These are phyloP conservation scores for Lepetodrilus schrolli DNA, from an alignment of 2,888 invertebrate genomes.

Conservation along the genomic window DNA sequence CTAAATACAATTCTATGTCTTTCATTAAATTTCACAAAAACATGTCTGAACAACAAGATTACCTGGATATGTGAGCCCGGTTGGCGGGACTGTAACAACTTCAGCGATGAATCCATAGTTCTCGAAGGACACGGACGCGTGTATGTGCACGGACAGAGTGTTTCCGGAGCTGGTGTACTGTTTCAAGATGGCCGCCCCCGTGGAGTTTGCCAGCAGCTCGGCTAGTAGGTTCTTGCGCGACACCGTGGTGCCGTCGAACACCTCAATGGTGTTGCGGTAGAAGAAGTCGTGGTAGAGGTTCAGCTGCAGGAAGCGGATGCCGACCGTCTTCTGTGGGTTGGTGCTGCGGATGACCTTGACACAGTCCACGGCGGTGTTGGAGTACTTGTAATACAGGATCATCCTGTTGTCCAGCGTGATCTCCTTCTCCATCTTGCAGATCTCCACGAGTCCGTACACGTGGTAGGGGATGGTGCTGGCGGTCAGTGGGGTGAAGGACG, in stretches of 20 bases:
- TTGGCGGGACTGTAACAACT: constrained; percentile 89
- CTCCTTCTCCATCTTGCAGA: constrained; percentile 95
- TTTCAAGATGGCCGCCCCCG: constrained; percentile 44
- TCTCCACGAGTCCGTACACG: constrained; percentile 94
- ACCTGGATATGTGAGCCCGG: constrained; percentile 71
- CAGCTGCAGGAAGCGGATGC: constrained; percentile 79
- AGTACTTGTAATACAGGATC: constrained; percentile 95
- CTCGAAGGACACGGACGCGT: constrained; percentile 95
- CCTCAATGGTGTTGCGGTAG: constrained; percentile 84
- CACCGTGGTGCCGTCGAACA: constrained; percentile 95
- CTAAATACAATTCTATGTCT: no score
- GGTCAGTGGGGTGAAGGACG: constrained; percentile 90
- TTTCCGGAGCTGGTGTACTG: constrained; percentile 62
- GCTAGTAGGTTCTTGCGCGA: constrained; percentile 76
- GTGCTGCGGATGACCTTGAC: constrained; percentile 94
- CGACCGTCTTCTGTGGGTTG: constrained; percentile 87
- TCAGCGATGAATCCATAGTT: constrained; percentile 96
- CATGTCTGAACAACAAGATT: no score
- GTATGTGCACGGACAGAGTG: constrained; percentile 87
- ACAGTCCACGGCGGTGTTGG: constrained; percentile 95
- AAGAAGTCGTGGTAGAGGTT: constrained; percentile 73
- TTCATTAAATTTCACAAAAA: no score
- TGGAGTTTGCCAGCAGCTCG: constrained; percentile 61
- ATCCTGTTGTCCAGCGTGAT: constrained; percentile 91
- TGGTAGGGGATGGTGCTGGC: constrained; percentile 86